A percentile compares a stretch with the other conserved stretches of the same genome.
These are phyloP conservation scores for Oreochromis mossambicus DNA, from an alignment of 2,797 vertebrate species.

Conservation along the genomic window DNA sequence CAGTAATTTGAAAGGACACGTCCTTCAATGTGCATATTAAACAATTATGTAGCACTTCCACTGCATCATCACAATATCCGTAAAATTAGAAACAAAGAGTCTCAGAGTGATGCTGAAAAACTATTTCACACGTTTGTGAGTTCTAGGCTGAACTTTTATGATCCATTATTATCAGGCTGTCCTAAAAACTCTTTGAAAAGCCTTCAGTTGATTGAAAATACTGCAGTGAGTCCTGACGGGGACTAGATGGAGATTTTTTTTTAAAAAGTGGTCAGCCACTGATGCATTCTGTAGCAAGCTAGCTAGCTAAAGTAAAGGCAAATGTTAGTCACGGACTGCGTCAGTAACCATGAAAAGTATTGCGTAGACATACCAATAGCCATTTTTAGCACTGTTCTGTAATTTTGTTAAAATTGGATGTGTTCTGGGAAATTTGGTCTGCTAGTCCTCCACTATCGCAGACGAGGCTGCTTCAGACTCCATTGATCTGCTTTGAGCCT, in stretches of 20 bases:
- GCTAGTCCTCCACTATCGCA: neutral
- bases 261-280: neutral
- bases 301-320: neutral
- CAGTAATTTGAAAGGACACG: neutral
- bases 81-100: neutral
- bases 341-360: neutral
- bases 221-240: neutral
- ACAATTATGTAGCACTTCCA: neutral
- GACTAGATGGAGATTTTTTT: neutral
- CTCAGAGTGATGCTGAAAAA: neutral
- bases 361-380: neutral
- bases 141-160: neutral
- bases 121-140: neutral
- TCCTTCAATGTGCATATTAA: neutral
- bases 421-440: neutral
- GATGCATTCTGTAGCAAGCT: neutral
- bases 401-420: neutral
- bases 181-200: neutral
- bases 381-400: neutral
- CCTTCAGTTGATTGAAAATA: neutral
- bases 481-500: slow-evolving; percentile 14
- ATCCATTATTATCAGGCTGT: neutral
- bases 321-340: neutral
- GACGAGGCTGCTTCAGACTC: neutral
- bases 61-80: neutral